Percentiles rank a stretch among this genome's conserved stretches.
Conservation (phyloP, 2,797 vertebrate species). For the Pangasius djambal region DNA sequence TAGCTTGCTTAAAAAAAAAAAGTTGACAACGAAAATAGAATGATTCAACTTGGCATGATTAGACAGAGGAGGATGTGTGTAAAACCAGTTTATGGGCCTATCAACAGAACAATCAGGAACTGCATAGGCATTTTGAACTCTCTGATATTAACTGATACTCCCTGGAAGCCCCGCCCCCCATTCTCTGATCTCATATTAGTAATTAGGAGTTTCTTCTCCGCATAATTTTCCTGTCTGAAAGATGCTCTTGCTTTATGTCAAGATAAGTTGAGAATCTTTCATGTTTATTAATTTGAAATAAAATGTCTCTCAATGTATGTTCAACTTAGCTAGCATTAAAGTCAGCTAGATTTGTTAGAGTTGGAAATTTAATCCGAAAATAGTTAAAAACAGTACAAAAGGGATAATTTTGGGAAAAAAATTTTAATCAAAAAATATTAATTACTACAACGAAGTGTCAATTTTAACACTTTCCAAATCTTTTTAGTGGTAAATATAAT, state of each 20-base stretch:
- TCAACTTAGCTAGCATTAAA: background rate
- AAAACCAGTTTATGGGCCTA: background rate
- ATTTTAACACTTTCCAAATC: background rate
- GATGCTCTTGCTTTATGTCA: background rate
- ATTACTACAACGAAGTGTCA: background rate
- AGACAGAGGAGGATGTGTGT: background rate
- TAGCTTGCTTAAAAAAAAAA: too few species aligned
- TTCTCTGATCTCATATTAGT: background rate
- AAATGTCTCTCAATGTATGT: background rate
- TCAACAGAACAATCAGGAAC: background rate
- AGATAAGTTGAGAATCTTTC: background rate
- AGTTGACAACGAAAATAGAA: background rate
- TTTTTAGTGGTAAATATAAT: background rate
- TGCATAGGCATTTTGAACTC: background rate
- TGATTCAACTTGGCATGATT: background rate
- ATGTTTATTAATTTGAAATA: background rate
- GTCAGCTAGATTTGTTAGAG: background rate
- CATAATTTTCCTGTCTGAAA: background rate
- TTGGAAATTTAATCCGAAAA: background rate
- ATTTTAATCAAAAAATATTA: background rate
- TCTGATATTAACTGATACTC: background rate
- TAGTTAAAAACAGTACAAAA: background rate
- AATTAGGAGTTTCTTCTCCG: background rate
- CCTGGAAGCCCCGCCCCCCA: background rate
- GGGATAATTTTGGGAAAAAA: background rate